These are phyloP conservation scores for Hesperophylax magnus DNA, from an alignment of 1,140 invertebrate species.

Conservation along the genomic window DNA sequence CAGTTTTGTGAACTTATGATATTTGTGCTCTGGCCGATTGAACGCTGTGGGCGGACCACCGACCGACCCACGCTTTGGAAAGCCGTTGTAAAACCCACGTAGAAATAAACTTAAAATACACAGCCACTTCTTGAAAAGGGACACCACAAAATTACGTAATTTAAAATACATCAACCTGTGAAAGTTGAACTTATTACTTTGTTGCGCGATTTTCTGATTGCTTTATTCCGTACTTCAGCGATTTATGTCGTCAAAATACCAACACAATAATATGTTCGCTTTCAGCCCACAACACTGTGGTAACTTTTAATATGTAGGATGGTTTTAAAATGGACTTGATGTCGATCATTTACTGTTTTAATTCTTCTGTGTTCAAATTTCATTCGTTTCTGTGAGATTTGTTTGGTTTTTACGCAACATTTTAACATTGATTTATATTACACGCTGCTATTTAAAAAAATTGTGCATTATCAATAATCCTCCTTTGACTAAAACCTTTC, in stretches of 20 bases:
- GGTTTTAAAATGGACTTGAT: too few relatives aligned
- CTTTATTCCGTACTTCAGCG: neutral
- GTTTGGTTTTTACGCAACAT: too few relatives aligned
- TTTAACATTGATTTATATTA: too few relatives aligned
- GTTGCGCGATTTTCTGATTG: neutral
- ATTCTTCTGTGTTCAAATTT: too few relatives aligned
- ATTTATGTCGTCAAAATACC: slow-evolving; percentile 24
- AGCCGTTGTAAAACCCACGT: slow-evolving; percentile 26
- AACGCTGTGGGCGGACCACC: slow-evolving; percentile 7
- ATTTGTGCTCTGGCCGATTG: slow-evolving; percentile 12
- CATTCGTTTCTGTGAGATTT: too few relatives aligned
- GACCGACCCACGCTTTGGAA: slow-evolving; percentile 25
- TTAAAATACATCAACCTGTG: neutral
- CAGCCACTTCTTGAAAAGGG: neutral
- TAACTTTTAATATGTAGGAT: neutral
- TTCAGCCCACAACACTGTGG: neutral
- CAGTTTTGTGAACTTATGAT: neutral
- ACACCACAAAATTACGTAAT: neutral
- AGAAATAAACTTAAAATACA: neutral
- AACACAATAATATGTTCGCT: neutral
- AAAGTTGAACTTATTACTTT: neutral
- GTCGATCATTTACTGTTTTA: too few relatives aligned
- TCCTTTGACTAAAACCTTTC: too few relatives aligned
- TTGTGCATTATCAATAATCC: too few relatives aligned
- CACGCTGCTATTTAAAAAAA: too few relatives aligned